Conservation (phyloP, 2,797 vertebrate species). For the Malacoraja senta region DNA sequence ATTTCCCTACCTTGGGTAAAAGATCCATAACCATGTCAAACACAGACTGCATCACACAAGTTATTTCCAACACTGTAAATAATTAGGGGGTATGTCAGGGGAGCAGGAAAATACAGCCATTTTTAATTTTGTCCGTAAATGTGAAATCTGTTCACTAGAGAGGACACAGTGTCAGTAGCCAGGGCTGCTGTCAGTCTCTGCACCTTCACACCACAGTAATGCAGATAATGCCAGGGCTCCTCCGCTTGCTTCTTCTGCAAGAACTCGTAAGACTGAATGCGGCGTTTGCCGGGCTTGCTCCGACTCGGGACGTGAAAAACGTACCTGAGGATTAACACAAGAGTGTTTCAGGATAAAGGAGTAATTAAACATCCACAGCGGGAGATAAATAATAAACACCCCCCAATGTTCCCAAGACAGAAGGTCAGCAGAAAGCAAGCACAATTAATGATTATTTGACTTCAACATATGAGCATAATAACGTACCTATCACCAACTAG, state of each 20-base stretch:
- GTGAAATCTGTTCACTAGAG: not conserved
- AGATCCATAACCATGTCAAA: not conserved
- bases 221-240: constrained; percentile 87
- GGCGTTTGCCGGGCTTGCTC: constrained; percentile 88
- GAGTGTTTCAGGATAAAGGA: not conserved
- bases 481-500: not conserved
- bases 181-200: not conserved
- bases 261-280: constrained; percentile 91
- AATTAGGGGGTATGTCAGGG: not conserved
- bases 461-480: not conserved
- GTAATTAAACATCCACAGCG: not conserved
- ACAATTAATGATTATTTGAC: not conserved
- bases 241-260: constrained; percentile 94
- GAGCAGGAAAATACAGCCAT: not conserved
- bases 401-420: no score
- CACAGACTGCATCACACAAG: not conserved
- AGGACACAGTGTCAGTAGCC: not conserved
- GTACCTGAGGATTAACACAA: constrained; percentile 60
- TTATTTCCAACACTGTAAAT: not conserved
- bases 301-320: constrained; percentile 86
- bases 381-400: not conserved
- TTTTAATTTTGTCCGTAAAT: not conserved
- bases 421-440: not conserved
- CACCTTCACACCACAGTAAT: constrained; percentile 78
- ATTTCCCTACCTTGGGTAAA: no score